A percentile compares a stretch with the other conserved stretches of the same genome.
phyloP scores from a whole-genome alignment of 2,797 vertebrate species.

The Karalla daura region DNA sequence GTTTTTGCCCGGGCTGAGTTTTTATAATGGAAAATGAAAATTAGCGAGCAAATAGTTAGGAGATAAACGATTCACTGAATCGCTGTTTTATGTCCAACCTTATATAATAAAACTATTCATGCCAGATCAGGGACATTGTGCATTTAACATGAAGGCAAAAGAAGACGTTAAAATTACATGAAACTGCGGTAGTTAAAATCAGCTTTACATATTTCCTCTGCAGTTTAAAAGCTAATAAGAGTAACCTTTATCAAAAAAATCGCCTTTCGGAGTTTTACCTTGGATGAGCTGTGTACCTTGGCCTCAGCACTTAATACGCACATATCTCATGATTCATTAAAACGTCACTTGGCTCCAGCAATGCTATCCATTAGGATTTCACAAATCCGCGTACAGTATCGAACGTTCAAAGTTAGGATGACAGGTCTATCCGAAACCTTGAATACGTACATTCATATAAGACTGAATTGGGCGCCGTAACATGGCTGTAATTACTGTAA shows the following conservation, averaged over 20 bases:
- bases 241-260: conserved; percentile 22
- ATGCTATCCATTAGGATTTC: conserved; percentile 13
- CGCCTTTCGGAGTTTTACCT: conserved; percentile 18
- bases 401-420: conserved; percentile 3
- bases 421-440: conserved; percentile 23
- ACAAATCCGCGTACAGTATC: neutral
- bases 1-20: too few species aligned
- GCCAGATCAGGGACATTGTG: neutral
- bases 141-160: conserved; percentile 1
- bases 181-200: conserved; percentile 20
- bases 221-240: conserved; percentile 12
- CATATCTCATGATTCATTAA: conserved; percentile 29
- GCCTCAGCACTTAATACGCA: conserved; percentile 6
- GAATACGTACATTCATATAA: neutral
- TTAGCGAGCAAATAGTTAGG: neutral
- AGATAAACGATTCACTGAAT: neutral
- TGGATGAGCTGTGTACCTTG: conserved; percentile 13
- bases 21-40: neutral
- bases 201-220: conserved; percentile 33
- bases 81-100: neutral
- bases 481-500: conserved; percentile 5
- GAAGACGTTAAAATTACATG: conserved; percentile 28
- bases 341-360: conserved; percentile 4
- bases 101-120: neutral
- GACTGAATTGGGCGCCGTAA: neutral